These are phyloP conservation scores for Eupithecia centaureata DNA, from an alignment of 2,888 invertebrate genomes.

Conservation along the genomic window DNA sequence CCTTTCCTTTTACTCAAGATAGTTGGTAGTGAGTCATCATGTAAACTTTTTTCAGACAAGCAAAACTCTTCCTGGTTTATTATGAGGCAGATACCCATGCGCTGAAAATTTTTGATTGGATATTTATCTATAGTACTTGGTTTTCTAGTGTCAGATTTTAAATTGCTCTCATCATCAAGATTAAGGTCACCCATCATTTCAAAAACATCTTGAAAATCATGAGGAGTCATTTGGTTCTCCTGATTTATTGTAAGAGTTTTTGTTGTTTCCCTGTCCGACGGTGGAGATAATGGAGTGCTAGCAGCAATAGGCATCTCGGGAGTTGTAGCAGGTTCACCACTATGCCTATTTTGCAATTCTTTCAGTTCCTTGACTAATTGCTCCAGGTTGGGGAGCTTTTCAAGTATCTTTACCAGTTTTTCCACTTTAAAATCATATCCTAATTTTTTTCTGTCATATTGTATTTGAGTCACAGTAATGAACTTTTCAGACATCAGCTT, in stretches of 20 bases:
- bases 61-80: conserved; percentile 76
- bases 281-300: conserved; percentile 37
- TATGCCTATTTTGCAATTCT: conserved; percentile 55
- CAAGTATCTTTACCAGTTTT: conserved; percentile 63
- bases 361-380: conserved; percentile 56
- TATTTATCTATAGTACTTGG: conserved; percentile 56
- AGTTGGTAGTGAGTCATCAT: conserved; percentile 45
- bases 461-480: conserved; percentile 54
- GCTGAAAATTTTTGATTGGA: conserved; percentile 63
- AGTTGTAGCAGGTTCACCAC: conserved; percentile 41
- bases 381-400: conserved; percentile 58
- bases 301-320: conserved; percentile 30
- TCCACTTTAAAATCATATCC: conserved; percentile 52
- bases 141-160: conserved; percentile 61
- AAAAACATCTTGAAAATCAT: conserved; percentile 57
- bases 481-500: conserved; percentile 71
- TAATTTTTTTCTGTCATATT: conserved; percentile 45
- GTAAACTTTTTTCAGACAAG: conserved; percentile 66
- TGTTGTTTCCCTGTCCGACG: conserved; percentile 22
- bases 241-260: conserved; percentile 29
- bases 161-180: conserved; percentile 49
- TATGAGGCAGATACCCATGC: conserved; percentile 71
- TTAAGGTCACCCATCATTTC: conserved; percentile 54
- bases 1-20: conserved; percentile 60
- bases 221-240: conserved; percentile 20